phyloP scores from a whole-genome alignment of 2,113 vertebrate species.

The Nerophis lumbriciformis region DNA sequence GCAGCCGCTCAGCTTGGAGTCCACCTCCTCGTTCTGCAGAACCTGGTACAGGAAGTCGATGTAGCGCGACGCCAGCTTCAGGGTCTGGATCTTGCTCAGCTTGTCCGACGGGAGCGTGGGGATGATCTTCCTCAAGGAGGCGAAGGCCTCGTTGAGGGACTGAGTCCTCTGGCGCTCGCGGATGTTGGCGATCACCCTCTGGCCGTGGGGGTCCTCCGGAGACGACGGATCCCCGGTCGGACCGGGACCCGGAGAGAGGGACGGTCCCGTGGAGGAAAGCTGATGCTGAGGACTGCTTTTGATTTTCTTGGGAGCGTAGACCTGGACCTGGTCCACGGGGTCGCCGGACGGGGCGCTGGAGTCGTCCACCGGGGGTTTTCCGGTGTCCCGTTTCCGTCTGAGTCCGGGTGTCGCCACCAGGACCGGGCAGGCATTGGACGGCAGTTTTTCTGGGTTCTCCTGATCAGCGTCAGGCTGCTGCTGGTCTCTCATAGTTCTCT shows the following conservation, averaged over 20 bases:
- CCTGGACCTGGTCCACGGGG: conserved; percentile 27
- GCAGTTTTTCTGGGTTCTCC: conserved; percentile 65
- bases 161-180: conserved; percentile 85
- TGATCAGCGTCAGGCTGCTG: conserved; percentile 65
- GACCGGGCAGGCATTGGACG: conserved; percentile 68
- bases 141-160: conserved; percentile 85
- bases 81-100: conserved; percentile 90
- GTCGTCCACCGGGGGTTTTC: conserved; percentile 43
- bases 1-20: conserved; percentile 78
- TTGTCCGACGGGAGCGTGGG: conserved; percentile 88
- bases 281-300: conserved; percentile 65
- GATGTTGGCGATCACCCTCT: conserved; percentile 85
- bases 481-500: conserved; percentile 78
- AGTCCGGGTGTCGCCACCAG: conserved; percentile 58
- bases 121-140: conserved; percentile 84
- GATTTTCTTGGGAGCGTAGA: conserved; percentile 51
- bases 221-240: conserved; percentile 34
- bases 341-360: conserved; percentile 16
- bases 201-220: conserved; percentile 77
- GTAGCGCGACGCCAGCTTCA: conserved; percentile 85
- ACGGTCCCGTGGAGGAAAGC: conserved; percentile 36
- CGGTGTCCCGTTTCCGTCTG: conserved; percentile 67
- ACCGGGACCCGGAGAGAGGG: conserved; percentile 53
- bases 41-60: conserved; percentile 91
- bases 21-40: conserved; percentile 83